A percentile compares a stretch with the other conserved stretches of the same genome.
Evolutionary conservation across 2,113 vertebrate species (phyloP).

Genomic region (Catharus minimus): DNA sequence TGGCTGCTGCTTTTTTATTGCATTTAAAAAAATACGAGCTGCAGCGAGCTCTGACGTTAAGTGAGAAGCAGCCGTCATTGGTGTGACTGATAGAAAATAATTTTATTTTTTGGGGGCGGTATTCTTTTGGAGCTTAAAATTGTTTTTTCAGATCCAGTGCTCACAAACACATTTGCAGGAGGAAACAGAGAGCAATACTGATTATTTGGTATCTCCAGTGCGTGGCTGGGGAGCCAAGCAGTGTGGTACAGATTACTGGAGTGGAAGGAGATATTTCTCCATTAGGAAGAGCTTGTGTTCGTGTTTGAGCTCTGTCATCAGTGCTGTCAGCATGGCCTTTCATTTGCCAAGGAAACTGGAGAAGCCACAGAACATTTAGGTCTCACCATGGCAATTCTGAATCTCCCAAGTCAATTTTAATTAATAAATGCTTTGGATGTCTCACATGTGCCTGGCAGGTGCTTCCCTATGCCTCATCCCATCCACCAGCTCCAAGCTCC

Average conservation of each 20-base stretch:
- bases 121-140: neutral
- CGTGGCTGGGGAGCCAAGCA: neutral
- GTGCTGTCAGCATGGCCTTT: neutral
- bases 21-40: neutral
- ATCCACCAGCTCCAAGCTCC: neutral
- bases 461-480: neutral
- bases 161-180: slow-evolving; percentile 1
- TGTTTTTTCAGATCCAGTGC: neutral
- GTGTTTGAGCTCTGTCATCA: neutral
- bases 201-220: slow-evolving; percentile 36
- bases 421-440: neutral
- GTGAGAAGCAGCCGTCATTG: neutral
- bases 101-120: neutral
- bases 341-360: slow-evolving; percentile 1
- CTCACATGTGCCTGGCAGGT: accelerated
- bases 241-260: neutral
- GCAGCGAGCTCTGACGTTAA: neutral
- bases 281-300: slow-evolving; percentile 8
- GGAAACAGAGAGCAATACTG: slow-evolving; percentile 4
- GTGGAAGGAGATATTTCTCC: slow-evolving; percentile 8
- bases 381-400: neutral
- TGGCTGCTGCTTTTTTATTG: neutral
- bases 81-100: neutral
- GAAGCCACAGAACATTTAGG: neutral
- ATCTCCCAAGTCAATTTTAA: neutral